These are phyloP conservation scores for Erpetoichthys calabaricus DNA, from an alignment of 2,797 vertebrate species.

Conservation along the genomic window DNA sequence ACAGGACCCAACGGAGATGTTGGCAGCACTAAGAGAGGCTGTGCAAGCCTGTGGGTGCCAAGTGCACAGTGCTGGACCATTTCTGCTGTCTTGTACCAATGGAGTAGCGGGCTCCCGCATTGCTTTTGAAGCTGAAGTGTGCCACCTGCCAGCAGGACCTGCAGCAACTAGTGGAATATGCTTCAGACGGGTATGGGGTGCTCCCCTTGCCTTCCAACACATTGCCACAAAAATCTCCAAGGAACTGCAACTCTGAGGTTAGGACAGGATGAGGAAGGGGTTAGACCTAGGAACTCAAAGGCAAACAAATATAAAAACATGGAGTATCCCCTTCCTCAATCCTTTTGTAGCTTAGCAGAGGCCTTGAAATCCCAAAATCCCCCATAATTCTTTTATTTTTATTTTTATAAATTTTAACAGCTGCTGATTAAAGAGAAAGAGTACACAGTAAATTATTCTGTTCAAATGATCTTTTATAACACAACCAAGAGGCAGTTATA, in stretches of 20 bases:
- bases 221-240: conserved; percentile 70
- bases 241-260: conserved; percentile 69
- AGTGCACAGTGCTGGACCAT: conserved; percentile 67
- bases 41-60: conserved; percentile 62
- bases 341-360: too few species aligned
- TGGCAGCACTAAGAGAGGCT: conserved; percentile 63
- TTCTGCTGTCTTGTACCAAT: conserved; percentile 73
- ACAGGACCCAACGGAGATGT: conserved; percentile 64
- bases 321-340: too few species aligned
- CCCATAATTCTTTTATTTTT: too few species aligned
- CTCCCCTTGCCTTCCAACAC: conserved; percentile 68
- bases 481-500: too few species aligned
- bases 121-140: conserved; percentile 75
- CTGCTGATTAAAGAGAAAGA: too few species aligned
- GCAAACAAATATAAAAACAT: neutral
- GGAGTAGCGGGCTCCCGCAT: conserved; percentile 59
- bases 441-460: too few species aligned
- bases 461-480: too few species aligned
- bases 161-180: conserved; percentile 63
- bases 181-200: conserved; percentile 70
- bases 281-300: neutral
- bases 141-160: conserved; percentile 61
- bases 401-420: too few species aligned
- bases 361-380: too few species aligned
- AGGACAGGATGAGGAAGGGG: neutral